Evolutionary conservation across 2,113 vertebrate genomes (phyloP), one percentile per base, ranked within the genome.

Genomic region (Clinocottus analis): DNA sequence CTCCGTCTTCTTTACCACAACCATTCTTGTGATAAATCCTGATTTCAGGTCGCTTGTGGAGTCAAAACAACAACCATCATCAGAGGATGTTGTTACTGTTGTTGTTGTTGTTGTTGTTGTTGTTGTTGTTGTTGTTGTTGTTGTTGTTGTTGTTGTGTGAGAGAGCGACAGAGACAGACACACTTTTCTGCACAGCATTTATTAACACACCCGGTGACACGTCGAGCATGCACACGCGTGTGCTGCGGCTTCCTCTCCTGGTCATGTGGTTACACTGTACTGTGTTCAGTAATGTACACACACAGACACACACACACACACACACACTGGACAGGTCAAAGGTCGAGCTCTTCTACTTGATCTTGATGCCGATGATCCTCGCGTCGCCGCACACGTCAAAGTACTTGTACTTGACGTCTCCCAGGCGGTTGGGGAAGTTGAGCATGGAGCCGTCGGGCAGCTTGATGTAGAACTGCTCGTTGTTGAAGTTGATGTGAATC

Each of bases 361-460:
- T 68, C 82, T 94, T 93, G 29, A 96, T 35, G 64, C 93, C 83
- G 1, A 80, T 0, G 31, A 95, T 53, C 85, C 53, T 92, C 0
- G 90, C 93, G 0, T 90, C 93, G 0, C 94, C 95, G 2, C 4
- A 2, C 43, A 95, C 73, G 0, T 90, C 21, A 0, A 96, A 82
- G 88, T 84, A 86, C 1, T 86, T 84, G 90, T 94, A 94, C 75
- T 91, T 90, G 67, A 93, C 83, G 10, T 95, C 94, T 1, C 93
- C 94, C 3, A 92, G 85, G 0, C 94, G 93, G 82, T 96, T 96
- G 41, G 94, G 93, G 84, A 95, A 96, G 72, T 75, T 75, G 4
- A 93, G 33, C 90, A 89, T 91, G 72, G 35, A 73, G 31, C 90
- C 95, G 0, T 94, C 90, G 0, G 94, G 90, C 1, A 96, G 91